Conservation (phyloP, 1,140 invertebrate species). For the Teleogryllus occipitalis region DNA sequence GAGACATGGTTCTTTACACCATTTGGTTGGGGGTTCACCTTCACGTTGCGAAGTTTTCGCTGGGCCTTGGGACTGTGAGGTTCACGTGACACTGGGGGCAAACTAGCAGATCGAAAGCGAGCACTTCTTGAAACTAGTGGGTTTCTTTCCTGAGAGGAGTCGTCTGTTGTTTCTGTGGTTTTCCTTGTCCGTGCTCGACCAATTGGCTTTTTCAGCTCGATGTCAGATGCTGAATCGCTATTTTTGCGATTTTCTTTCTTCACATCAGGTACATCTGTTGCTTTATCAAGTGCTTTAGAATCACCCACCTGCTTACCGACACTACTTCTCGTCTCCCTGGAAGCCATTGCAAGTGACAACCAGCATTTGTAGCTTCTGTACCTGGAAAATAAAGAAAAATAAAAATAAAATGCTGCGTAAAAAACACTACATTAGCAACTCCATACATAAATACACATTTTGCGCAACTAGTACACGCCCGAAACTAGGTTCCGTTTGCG, state of each 20-base stretch:
- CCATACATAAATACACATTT: background rate
- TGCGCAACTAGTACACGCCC: background rate
- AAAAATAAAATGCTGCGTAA: background rate
- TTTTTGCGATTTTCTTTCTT: constrained; percentile 17
- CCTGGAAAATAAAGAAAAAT: background rate
- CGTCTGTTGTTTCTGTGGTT: background rate
- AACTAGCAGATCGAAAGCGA: constrained; percentile 9
- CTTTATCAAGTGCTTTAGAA: constrained; percentile 17
- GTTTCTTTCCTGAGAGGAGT: background rate
- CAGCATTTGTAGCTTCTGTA: constrained; percentile 13
- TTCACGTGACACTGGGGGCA: background rate
- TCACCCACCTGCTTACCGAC: constrained; percentile 13
- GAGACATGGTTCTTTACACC: background rate
- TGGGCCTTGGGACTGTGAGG: constrained; percentile 8
- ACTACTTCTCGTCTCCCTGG: constrained; percentile 15
- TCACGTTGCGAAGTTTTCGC: background rate
- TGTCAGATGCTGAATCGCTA: constrained; percentile 8
- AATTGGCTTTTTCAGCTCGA: constrained; percentile 3
- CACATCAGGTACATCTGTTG: constrained; percentile 3
- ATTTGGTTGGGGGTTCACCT: constrained; percentile 7
- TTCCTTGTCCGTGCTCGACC: background rate
- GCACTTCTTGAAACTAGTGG: background rate
- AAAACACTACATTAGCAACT: background rate
- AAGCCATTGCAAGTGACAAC: constrained; percentile 19
- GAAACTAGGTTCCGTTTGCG: background rate